A percentile compares a stretch with the other conserved stretches of the same genome.
These are phyloP conservation scores for Automeris io DNA, from an alignment of 2,888 invertebrate genomes.

Conservation along the genomic window DNA sequence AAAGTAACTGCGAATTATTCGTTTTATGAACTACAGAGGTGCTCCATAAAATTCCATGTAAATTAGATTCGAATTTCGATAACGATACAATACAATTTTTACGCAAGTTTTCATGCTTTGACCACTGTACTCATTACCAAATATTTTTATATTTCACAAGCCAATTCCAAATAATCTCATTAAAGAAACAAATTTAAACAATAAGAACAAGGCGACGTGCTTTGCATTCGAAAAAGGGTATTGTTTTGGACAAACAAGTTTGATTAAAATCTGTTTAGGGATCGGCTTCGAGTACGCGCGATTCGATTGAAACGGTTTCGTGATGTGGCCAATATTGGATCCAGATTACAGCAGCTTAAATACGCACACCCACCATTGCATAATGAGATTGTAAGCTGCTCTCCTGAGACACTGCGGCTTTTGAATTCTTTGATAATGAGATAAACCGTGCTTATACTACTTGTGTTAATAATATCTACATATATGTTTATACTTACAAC, in stretches of 20 bases:
- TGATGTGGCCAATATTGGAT: constrained; percentile 23
- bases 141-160: background rate
- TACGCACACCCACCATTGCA: constrained; percentile 45
- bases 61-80: too few relatives aligned
- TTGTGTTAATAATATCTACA: too few relatives aligned
- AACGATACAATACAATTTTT: too few relatives aligned
- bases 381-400: constrained; percentile 37
- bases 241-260: constrained; percentile 39
- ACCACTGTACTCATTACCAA: background rate
- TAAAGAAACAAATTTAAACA: background rate
- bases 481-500: background rate
- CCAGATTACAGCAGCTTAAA: constrained; percentile 41
- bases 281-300: constrained; percentile 26
- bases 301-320: constrained; percentile 19
- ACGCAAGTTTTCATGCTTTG: too few relatives aligned
- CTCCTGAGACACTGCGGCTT: constrained; percentile 31
- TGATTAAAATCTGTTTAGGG: constrained; percentile 39
- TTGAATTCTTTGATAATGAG: constrained; percentile 39
- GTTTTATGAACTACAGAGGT: too few relatives aligned
- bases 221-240: constrained; percentile 10
- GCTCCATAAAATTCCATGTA: too few relatives aligned
- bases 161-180: background rate
- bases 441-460: constrained; percentile 23
- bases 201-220: background rate
- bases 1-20: too few relatives aligned